Evolutionary conservation across 2,888 invertebrate species (phyloP).

Genomic region (Toxonevra muliebris): DNA sequence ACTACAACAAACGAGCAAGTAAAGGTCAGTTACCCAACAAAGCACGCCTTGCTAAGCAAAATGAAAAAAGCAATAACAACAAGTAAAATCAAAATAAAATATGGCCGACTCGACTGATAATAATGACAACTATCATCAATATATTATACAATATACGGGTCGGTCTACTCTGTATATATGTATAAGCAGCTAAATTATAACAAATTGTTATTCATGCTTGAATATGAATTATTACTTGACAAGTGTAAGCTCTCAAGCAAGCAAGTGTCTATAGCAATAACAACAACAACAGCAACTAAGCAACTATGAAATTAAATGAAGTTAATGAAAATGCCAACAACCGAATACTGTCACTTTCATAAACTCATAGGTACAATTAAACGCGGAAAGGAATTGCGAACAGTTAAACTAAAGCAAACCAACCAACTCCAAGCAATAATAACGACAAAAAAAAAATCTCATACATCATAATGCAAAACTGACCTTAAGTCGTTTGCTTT

Average conservation of each 20-base stretch:
- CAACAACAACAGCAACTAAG: background rate
- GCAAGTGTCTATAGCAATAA: background rate
- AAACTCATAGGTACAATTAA: background rate
- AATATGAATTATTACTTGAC: conserved; percentile 32
- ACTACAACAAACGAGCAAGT: background rate
- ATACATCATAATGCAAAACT: conserved; percentile 28
- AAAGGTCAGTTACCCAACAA: conserved; percentile 35
- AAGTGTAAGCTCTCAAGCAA: conserved; percentile 19
- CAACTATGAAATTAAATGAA: background rate
- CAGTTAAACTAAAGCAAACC: too few species aligned
- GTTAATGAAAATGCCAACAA: background rate
- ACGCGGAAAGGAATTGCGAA: too few species aligned
- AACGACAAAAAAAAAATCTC: conserved; percentile 5
- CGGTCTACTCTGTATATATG: background rate
- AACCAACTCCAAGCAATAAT: background rate
- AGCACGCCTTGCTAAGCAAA: background rate
- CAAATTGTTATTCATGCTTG: conserved; percentile 10
- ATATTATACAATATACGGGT: background rate
- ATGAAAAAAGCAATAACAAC: background rate
- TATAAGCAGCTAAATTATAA: conserved; percentile 6
- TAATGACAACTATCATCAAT: conserved; percentile 33
- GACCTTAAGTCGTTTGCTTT: conserved; percentile 18
- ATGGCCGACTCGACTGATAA: conserved; percentile 36
- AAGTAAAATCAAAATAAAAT: conserved; percentile 26
- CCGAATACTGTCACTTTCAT: conserved; percentile 16